Base-by-base conservation (phyloP, 1,140 invertebrate genomes). In the Neocloeon triangulifer region DNA sequence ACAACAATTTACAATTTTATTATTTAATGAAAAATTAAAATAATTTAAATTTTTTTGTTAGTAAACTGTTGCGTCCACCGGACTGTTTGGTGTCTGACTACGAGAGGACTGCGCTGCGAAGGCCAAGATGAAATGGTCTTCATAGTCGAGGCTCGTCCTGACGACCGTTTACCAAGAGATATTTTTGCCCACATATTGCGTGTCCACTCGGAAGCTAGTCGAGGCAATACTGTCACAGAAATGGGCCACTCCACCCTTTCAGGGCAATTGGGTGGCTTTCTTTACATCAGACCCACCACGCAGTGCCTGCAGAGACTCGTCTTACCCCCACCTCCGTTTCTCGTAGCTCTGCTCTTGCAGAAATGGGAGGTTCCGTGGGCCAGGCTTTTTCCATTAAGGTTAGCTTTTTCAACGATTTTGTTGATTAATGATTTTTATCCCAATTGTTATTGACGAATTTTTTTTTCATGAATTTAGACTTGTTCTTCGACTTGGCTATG, bases 111-210 rank as follows among this genome's bases (percentile, higher is more conserved):
- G 43, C 68, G 69, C 30, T 72, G 72, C 33, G 76, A 85, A 17
- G 79, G 78, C 10, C 81, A 85, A 47, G 80, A 86, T 50, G 84
- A 89, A 58, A 53, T 88, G 13, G 66, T 85, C 32, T 64, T 85
- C 36, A 43, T 86, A 19, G 51, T 89, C 7, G 79, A 86, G 51
- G 62, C 61, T n/a, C 47, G 71, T 7, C 63, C 69, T 0, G 63
- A 69, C 32, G 75, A 81, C 44, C 61, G 55, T 2, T 58, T 79
- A 35, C 80, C 81, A 1, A 64, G 65, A 39, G 80, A 88, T 49
- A 57, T 88, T 22, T 77, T 88, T 41, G 53, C 65, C 35, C 70
- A 81, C 44, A n/a, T n/a, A n/a, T 63, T 84, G 31, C 69, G 72
- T 42, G 63, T 63, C 39, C 55, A 86, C 15, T 85, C 80, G 50